Evolutionary conservation across 2,888 invertebrate genomes (phyloP).

Genomic region (Theretra japonica): DNA sequence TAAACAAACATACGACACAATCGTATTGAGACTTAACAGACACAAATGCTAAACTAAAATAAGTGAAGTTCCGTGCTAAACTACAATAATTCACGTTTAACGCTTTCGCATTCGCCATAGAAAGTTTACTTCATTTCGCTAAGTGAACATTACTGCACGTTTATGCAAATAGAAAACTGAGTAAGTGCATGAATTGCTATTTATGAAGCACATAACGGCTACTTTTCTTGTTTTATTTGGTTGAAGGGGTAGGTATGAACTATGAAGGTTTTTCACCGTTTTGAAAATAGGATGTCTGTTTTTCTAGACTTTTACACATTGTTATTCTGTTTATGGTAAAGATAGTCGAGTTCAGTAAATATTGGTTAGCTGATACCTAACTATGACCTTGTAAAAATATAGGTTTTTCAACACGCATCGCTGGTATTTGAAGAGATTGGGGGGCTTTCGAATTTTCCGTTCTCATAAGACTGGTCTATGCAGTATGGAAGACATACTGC

Average conservation of each 20-base stretch:
- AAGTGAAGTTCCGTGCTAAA: conserved; percentile 1
- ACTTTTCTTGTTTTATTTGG: conserved; percentile 7
- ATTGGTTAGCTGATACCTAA: too few relatives aligned
- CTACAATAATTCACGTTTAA: conserved; percentile 6
- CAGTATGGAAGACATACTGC: too few relatives aligned
- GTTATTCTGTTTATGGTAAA: too few relatives aligned
- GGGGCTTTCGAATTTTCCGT: too few relatives aligned
- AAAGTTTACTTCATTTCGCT: conserved; percentile 29
- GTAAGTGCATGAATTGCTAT: conserved; percentile 25
- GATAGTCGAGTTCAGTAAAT: too few relatives aligned
- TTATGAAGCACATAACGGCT: conserved; percentile 15
- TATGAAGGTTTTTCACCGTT: neutral
- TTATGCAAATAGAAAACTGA: conserved; percentile 23
- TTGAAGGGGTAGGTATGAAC: neutral
- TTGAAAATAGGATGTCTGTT: neutral
- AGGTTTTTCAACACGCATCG: too few relatives aligned
- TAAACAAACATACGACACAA: neutral
- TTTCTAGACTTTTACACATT: neutral
- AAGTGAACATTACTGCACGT: conserved; percentile 28
- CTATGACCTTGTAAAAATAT: too few relatives aligned
- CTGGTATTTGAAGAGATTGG: too few relatives aligned
- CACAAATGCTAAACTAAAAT: conserved; percentile 16
- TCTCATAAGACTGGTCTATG: too few relatives aligned
- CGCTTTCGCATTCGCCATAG: conserved; percentile 12
- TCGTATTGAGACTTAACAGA: neutral